Evolutionary conservation across 2,888 invertebrate species (phyloP).

Genomic region (Tachystola acroxantha): DNA sequence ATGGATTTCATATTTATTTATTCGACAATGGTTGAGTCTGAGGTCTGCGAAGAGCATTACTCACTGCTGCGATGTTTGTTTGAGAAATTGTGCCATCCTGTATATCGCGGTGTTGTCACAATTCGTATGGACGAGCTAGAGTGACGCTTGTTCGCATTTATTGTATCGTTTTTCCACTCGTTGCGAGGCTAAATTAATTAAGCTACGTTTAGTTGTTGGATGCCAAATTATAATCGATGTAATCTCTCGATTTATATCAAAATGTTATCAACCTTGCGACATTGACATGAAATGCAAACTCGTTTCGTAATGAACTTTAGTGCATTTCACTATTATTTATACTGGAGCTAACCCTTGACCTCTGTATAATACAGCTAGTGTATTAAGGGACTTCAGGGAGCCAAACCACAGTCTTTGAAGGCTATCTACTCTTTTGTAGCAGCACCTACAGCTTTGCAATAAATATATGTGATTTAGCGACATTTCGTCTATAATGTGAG

Average conservation of each 20-base stretch:
- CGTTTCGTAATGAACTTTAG: slow-evolving; percentile 39
- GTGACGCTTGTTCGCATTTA: slow-evolving; percentile 65
- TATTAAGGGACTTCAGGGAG: too few species aligned
- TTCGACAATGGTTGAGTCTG: not conserved
- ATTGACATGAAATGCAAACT: slow-evolving; percentile 48
- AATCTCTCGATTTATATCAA: slow-evolving; percentile 16
- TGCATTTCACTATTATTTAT: slow-evolving; percentile 43
- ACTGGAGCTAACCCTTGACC: slow-evolving; percentile 43
- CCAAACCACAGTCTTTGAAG: too few species aligned
- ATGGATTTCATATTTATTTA: not conserved
- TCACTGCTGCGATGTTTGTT: not conserved
- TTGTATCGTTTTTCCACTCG: slow-evolving; percentile 32
- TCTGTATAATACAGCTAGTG: slow-evolving; percentile 47
- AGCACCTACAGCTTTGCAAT: too few species aligned
- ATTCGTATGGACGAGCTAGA: slow-evolving; percentile 22
- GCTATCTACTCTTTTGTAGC: too few species aligned
- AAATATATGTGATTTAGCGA: too few species aligned
- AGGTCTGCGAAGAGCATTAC: slow-evolving; percentile 1
- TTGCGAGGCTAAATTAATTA: slow-evolving; percentile 51
- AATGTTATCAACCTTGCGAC: slow-evolving; percentile 3
- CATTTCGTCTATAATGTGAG: too few species aligned
- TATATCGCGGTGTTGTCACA: slow-evolving; percentile 3
- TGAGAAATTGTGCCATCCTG: slow-evolving; percentile 4
- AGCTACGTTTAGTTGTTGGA: slow-evolving; percentile 63
- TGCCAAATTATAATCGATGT: slow-evolving; percentile 66